Base-by-base conservation (phyloP, 2,113 vertebrate species). In the Phrynocephalus versicolor region DNA sequence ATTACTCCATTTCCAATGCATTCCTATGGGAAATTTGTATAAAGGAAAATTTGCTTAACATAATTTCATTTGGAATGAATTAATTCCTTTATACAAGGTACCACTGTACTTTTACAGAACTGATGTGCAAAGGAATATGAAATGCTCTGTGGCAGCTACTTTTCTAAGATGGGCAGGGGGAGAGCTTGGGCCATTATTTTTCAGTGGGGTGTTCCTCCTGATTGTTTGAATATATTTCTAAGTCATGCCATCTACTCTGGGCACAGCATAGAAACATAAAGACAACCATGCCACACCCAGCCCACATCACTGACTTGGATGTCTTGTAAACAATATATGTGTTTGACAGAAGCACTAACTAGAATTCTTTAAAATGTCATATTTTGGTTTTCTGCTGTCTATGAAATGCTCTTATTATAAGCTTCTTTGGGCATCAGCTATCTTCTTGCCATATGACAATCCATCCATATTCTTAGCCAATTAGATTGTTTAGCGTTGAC, bases 401-500 rank as follows among this genome's bases (percentile, higher is more conserved):
- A 51, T 75, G 55, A n/a, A 83, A 74, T 75, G 45, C 41, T 39
- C 45, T 25, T 33, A 13, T 65, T 19, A 65, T 75, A 77, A 84
- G 62, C 72, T 84, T 77, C 82, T 41, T 33, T n/a, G 74, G 75
- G 35, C 51, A 78, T 60, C 12, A 35, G 30, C 12, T 35, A 35
- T 76, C 82, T 62, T 37, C 30, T 64, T 75, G 58, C 15, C 64
- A 18, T 3, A 45, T 33, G 3, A n/a, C 45, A 74, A 74, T 83
- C 37, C 81, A 74, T 83, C 37, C 81, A 79, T 64, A 79, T 74
- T 39, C 72, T 81, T 81, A 51, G 58, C 27, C 23, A 83, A 74
- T 23, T 7, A 75, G 12, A 74, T 2, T 74, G 45, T 27, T 55
- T 41, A 37, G 55, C 41, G 35, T 35, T 79, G 62, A 62, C 45